Percentiles rank a stretch among this genome's conserved stretches.
Conservation (phyloP, 1,140 invertebrate species). For the Drosophila parabipectinata region DNA sequence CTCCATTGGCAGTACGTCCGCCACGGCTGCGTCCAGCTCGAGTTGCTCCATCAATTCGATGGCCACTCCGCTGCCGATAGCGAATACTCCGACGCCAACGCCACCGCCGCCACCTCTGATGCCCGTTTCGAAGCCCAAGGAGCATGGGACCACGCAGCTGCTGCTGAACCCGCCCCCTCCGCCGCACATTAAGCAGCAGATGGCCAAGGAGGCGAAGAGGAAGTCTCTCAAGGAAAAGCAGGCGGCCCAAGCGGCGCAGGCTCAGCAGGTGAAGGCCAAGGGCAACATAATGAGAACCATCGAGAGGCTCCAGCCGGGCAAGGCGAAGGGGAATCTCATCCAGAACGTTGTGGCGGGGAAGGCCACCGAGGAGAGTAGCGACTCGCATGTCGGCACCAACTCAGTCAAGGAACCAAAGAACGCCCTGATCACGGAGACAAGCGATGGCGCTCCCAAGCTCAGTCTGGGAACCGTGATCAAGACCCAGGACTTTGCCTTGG, state of each 20-base stretch:
- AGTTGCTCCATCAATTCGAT: conserved; percentile 51
- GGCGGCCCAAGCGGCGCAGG: conserved; percentile 53
- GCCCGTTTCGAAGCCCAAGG: conserved; percentile 84
- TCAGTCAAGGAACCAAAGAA: conserved; percentile 85
- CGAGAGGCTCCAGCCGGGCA: conserved; percentile 91
- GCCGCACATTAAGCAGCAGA: conserved; percentile 77
- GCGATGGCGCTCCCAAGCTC: conserved; percentile 89
- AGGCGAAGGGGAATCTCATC: conserved; percentile 93
- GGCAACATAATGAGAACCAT: conserved; percentile 92
- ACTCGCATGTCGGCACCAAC: conserved; percentile 32
- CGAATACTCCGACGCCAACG: conserved; percentile 8
- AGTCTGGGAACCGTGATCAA: conserved; percentile 92
- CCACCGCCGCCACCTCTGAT: conserved; percentile 74
- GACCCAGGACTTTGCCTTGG: conserved; percentile 86
- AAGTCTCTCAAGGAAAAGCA: conserved; percentile 80
- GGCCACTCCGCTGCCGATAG: conserved; percentile 5
- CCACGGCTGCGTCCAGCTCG: conserved; percentile 65
- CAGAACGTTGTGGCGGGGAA: conserved; percentile 85
- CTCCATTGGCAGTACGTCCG: conserved; percentile 76
- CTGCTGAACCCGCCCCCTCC: conserved; percentile 73
- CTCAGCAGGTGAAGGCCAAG: conserved; percentile 85
- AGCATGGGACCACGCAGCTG: conserved; percentile 81
- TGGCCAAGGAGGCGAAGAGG: conserved; percentile 79
- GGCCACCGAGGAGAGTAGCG: conserved; percentile 45
- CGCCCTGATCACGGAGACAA: conserved; percentile 85